Evolutionary conservation across 2,797 vertebrate species (phyloP).

Genomic region (Podarcis lilfordi): DNA sequence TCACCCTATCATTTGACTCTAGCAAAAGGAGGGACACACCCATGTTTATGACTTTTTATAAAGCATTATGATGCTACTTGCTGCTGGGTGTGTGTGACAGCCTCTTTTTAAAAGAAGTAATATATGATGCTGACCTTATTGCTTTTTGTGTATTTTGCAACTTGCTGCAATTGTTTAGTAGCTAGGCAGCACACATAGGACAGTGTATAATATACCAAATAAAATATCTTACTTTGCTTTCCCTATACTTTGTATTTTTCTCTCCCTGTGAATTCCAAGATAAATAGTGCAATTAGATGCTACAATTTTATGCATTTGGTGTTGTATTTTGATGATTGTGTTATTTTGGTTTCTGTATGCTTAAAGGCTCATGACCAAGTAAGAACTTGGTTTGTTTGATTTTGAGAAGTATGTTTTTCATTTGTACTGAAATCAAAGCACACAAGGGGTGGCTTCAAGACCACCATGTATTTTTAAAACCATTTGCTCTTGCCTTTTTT

Average conservation of each 20-base stretch:
- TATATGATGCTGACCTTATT: background rate
- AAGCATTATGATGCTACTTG: background rate
- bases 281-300: background rate
- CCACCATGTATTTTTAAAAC: background rate
- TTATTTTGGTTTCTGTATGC: background rate
- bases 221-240: background rate
- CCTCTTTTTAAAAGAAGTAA: background rate
- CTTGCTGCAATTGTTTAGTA: accelerated
- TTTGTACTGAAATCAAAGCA: slow-evolving; percentile 7
- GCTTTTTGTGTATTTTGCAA: background rate
- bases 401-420: slow-evolving; percentile 12
- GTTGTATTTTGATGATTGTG: background rate
- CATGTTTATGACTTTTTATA: slow-evolving; percentile 3
- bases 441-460: background rate
- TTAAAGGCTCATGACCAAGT: accelerated
- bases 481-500: background rate
- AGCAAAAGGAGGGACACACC: background rate
- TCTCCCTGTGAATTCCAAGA: background rate
- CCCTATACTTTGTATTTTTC: background rate
- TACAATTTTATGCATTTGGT: background rate
- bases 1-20: background rate
- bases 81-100: background rate
- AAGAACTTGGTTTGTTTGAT: background rate
- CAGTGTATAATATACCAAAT: slow-evolving; percentile 8
- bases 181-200: background rate